A percentile compares a stretch with the other conserved stretches of the same genome.
Evolutionary conservation across 2,113 vertebrate species (phyloP).

Genomic region (Ornithorhynchus anatinus): DNA sequence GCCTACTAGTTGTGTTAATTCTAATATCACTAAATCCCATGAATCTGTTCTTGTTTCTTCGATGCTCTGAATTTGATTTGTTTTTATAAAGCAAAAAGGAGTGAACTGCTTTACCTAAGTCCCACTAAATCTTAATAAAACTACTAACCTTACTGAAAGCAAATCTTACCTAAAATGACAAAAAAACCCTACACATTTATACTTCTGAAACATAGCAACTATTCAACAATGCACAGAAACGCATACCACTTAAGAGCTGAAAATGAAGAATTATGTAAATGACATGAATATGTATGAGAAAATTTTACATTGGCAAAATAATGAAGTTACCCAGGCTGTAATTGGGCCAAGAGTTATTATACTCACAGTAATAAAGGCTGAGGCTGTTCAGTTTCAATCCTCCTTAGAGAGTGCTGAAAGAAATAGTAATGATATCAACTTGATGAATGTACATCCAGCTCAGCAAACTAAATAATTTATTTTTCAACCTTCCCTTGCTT

Average conservation of each 20-base stretch:
- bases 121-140: not conserved
- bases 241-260: conserved; percentile 9
- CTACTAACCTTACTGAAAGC: conserved; percentile 7
- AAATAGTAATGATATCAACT: not conserved
- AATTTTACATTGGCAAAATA: not conserved
- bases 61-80: not conserved
- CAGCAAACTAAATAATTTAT: not conserved
- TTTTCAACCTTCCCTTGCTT: conserved; percentile 8
- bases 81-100: conserved; percentile 14
- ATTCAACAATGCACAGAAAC: not conserved
- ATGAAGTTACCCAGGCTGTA: not conserved
- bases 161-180: not conserved
- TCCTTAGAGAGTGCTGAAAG: conserved; percentile 33
- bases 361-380: conserved; percentile 66
- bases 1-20: not conserved
- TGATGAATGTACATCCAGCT: not conserved
- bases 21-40: conserved; percentile 1
- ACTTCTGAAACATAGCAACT: not conserved
- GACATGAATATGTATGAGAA: no score
- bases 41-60: conserved; percentile 2
- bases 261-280: conserved; percentile 3
- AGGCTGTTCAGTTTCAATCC: conserved; percentile 24
- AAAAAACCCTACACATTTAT: not conserved
- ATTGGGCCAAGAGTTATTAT: not conserved
- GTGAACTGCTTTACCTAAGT: conserved; percentile 3